A percentile compares a stretch with the other conserved stretches of the same genome.
Evolutionary conservation across 2,888 invertebrate species (phyloP).

Genomic region (Protonemura montana): DNA sequence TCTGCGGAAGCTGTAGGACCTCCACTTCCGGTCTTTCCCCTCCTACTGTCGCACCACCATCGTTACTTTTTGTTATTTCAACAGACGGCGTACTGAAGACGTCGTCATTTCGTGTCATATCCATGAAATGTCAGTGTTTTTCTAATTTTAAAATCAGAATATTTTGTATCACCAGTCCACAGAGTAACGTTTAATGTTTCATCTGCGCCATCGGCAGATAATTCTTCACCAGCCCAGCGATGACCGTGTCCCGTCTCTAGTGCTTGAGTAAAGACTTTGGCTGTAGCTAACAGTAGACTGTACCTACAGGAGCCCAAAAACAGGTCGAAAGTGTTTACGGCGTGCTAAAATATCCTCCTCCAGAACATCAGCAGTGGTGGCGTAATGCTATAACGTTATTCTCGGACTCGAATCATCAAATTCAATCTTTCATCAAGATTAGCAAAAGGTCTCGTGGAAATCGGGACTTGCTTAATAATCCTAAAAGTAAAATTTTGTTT

Average conservation of each 20-base stretch:
- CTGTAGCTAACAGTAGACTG: neutral
- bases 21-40: conserved; percentile 7
- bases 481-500: too few relatives aligned
- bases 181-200: neutral
- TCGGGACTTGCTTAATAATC: too few relatives aligned
- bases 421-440: too few relatives aligned
- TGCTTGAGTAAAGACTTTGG: neutral
- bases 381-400: too few relatives aligned
- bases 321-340: conserved; percentile 25
- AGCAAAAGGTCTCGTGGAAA: too few relatives aligned
- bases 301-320: neutral
- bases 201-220: neutral
- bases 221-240: neutral
- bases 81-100: neutral
- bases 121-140: neutral
- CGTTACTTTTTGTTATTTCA: neutral
- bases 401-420: too few relatives aligned
- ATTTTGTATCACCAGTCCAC: too few relatives aligned
- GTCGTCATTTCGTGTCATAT: neutral
- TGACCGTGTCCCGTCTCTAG: neutral
- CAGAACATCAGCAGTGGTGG: neutral
- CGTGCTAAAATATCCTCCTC: neutral
- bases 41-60: neutral
- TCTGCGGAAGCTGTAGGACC: conserved; percentile 25
- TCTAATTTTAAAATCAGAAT: neutral